These are phyloP conservation scores for Bellardia bayeri DNA, from an alignment of 2,888 invertebrate genomes.

Conservation along the genomic window DNA sequence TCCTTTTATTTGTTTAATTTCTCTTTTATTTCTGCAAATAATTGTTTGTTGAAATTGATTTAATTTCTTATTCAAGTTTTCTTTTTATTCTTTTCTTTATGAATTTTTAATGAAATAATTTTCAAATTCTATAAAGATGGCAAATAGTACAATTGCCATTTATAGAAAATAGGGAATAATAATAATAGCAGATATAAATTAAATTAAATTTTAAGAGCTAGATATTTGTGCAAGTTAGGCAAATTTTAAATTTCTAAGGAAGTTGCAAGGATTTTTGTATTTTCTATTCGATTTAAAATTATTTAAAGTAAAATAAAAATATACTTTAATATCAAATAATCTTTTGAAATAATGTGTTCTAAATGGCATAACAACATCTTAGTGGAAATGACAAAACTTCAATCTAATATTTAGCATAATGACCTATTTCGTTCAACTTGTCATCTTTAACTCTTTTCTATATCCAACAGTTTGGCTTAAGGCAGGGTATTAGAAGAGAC, in stretches of 20 bases:
- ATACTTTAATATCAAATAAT: neutral
- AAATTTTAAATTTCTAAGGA: neutral
- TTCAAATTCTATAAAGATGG: constrained; percentile 40
- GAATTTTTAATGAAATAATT: constrained; percentile 54
- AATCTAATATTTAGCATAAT: no score
- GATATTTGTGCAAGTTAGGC: neutral
- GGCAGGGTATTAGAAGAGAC: no score
- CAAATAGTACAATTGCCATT: constrained; percentile 30
- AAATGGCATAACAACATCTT: no score
- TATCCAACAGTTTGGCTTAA: no score
- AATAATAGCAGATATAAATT: neutral
- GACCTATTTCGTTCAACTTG: no score
- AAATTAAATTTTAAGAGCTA: neutral
- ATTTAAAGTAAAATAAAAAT: no score
- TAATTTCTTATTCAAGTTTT: constrained; percentile 54
- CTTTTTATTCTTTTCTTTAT: neutral
- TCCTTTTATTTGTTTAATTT: constrained; percentile 24
- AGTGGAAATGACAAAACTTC: no score
- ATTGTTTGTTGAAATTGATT: constrained; percentile 58
- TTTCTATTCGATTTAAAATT: no score
- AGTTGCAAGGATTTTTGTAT: neutral
- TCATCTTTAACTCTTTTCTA: no score
- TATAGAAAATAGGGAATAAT: neutral
- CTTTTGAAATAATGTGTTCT: no score
- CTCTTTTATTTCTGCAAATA: neutral